Evolutionary conservation across 2,888 invertebrate species (phyloP).

Genomic region (Pristionchus maxplancki): DNA sequence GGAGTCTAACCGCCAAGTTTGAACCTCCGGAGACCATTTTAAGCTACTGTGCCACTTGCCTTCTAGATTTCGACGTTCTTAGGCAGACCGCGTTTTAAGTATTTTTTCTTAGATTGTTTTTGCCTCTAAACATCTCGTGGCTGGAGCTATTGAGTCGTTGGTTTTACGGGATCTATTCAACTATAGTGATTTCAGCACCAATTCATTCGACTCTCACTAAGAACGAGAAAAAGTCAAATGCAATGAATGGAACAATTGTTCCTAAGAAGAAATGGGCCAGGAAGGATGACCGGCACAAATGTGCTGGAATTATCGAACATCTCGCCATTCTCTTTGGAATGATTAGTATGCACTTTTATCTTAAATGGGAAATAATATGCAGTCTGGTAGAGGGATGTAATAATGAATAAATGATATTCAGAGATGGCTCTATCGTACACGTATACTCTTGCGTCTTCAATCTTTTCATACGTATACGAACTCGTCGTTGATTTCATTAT

Average conservation of each 20-base stretch:
- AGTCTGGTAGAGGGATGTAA: too few species aligned
- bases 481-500: conserved; percentile 31
- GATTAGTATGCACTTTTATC: background rate
- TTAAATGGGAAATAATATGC: background rate
- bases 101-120: too few species aligned
- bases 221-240: background rate
- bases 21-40: too few species aligned
- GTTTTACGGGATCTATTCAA: too few species aligned
- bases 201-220: background rate
- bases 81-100: too few species aligned
- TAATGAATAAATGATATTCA: background rate
- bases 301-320: background rate
- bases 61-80: too few species aligned
- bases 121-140: too few species aligned
- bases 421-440: background rate
- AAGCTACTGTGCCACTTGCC: too few species aligned
- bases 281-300: background rate
- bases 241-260: background rate
- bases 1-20: too few species aligned
- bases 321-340: background rate
- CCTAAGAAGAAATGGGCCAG: background rate
- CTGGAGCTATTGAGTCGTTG: too few species aligned
- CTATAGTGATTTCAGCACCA: background rate
- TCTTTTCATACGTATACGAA: conserved; percentile 15
- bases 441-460: background rate